phyloP scores from a whole-genome alignment of 2,797 vertebrate genomes.

The Meriones psammophilus region DNA sequence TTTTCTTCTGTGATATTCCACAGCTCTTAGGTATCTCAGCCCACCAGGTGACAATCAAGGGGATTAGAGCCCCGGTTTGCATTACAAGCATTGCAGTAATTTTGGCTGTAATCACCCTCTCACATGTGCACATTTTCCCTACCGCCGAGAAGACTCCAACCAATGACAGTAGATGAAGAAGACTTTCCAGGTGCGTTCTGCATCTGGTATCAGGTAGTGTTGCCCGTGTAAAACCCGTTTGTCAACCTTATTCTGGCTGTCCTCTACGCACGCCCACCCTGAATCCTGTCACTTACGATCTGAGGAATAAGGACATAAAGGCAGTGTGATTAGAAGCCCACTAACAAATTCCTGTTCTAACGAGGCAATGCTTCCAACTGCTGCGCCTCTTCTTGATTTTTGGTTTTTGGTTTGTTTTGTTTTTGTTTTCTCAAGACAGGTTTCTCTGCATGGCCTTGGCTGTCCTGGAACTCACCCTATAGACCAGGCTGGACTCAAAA shows the following conservation, averaged over 20 bases:
- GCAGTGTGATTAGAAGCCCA: not conserved
- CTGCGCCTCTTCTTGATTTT: not conserved
- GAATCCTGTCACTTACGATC: not conserved
- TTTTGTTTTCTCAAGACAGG: too few species aligned
- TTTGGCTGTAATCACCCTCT: not conserved
- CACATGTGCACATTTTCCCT: slow-evolving; percentile 41
- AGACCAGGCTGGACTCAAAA: too few species aligned
- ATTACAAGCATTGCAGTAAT: not conserved
- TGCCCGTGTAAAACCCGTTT: not conserved
- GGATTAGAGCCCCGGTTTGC: not conserved
- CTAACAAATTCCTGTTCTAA: not conserved
- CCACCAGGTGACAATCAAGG: not conserved
- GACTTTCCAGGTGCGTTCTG: slow-evolving; percentile 23
- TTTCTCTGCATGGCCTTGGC: too few species aligned
- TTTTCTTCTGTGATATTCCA: slow-evolving; percentile 48
- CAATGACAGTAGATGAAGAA: not conserved
- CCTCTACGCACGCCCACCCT: not conserved
- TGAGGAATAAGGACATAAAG: not conserved
- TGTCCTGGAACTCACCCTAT: too few species aligned
- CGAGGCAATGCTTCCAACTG: not conserved
- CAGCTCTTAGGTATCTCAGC: not conserved
- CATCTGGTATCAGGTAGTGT: not conserved
- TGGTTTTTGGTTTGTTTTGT: too few species aligned
- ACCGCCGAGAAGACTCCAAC: slow-evolving; percentile 3
- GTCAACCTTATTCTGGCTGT: not conserved